These are phyloP conservation scores for Orthonevra nobilis DNA, from an alignment of 2,888 invertebrate genomes.

Conservation along the genomic window DNA sequence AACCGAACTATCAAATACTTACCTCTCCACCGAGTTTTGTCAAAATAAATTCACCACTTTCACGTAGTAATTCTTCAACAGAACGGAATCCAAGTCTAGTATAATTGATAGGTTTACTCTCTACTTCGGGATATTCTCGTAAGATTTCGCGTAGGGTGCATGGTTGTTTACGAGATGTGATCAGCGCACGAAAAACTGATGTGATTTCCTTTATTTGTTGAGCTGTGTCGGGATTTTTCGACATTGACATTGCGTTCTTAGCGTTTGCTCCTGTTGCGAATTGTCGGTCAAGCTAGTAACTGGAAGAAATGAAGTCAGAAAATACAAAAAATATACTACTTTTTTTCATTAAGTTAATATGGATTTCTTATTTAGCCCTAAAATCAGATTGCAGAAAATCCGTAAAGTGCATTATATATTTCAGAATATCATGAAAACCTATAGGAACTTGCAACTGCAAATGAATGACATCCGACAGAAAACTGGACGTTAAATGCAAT, in stretches of 20 bases:
- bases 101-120: constrained; percentile 85
- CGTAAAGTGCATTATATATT: too few relatives aligned
- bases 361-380: too few relatives aligned
- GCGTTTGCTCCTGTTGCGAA: constrained; percentile 1
- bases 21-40: constrained; percentile 81
- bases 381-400: too few relatives aligned
- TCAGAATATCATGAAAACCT: too few relatives aligned
- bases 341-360: too few relatives aligned
- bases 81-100: constrained; percentile 82
- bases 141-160: constrained; percentile 75
- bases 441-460: too few relatives aligned
- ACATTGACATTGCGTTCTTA: constrained; percentile 60
- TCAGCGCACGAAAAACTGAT: constrained; percentile 76
- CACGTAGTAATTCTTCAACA: constrained; percentile 83
- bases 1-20: constrained; percentile 59
- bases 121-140: constrained; percentile 84
- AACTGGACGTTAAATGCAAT: too few relatives aligned
- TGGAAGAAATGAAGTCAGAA: too few relatives aligned
- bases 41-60: constrained; percentile 82
- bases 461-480: too few relatives aligned
- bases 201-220: constrained; percentile 73
- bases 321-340: too few relatives aligned
- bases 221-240: constrained; percentile 63
- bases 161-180: constrained; percentile 77
- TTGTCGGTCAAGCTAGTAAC: too few relatives aligned